phyloP scores from a whole-genome alignment of 2,888 invertebrate genomes.

The Macrophya annulata region DNA sequence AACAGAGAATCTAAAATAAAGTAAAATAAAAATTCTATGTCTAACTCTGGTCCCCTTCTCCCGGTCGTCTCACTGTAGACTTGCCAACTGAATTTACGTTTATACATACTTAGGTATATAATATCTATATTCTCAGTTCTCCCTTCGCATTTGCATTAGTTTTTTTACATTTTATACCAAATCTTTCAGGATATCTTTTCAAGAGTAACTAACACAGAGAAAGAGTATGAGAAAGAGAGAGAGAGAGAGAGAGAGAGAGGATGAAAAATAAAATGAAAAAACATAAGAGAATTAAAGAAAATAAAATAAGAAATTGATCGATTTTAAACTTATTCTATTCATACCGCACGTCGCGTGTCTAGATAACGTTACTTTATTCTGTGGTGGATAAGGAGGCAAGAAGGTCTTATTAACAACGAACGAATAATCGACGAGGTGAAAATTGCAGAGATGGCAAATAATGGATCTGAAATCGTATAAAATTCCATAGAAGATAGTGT shows the following conservation, averaged over 20 bases:
- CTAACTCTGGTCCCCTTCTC: no score
- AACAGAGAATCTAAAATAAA: not conserved
- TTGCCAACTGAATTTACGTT: not conserved
- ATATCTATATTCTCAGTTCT: no score
- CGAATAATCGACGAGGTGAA: not conserved
- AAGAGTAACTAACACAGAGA: not conserved
- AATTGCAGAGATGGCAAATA: not conserved
- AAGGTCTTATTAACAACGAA: not conserved
- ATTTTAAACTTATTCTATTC: not conserved
- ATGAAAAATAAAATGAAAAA: no score
- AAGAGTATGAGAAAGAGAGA: not conserved
- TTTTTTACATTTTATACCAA: not conserved
- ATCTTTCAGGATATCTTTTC: not conserved
- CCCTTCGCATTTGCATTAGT: not conserved
- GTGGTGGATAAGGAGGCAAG: no score
- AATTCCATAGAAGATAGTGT: no score
- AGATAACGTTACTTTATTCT: not conserved
- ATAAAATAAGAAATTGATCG: not conserved
- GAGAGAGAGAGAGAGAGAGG: not conserved
- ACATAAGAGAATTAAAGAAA: not conserved
- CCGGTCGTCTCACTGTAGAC: not conserved
- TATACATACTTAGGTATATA: not conserved
- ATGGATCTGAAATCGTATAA: not conserved
- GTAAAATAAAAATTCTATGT: no score
- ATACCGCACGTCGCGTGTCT: conserved; percentile 9